Evolutionary conservation across 2,113 vertebrate genomes (phyloP).

Genomic region (Salvelinus alpinus): DNA sequence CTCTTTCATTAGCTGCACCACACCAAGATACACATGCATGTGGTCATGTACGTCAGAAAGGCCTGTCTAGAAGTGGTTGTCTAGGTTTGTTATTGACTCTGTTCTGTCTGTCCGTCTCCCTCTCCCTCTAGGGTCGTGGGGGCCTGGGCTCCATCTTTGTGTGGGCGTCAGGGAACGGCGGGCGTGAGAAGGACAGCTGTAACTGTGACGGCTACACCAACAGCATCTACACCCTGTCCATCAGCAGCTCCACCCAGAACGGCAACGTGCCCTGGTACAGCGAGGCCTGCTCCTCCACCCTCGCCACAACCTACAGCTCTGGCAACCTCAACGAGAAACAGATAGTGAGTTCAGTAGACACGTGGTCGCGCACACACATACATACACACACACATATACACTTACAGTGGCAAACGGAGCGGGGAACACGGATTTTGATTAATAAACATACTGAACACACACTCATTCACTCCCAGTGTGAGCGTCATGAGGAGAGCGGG

Average conservation of each 20-base stretch:
- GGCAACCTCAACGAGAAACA: constrained; percentile 88
- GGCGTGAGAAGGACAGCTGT: constrained; percentile 86
- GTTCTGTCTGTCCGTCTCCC: constrained; percentile 14
- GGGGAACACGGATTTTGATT: neutral
- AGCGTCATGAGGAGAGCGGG: neutral
- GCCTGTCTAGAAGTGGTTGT: neutral
- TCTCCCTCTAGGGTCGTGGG: constrained; percentile 74
- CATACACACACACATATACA: neutral
- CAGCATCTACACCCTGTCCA: constrained; percentile 89
- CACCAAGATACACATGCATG: neutral
- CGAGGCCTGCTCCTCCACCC: constrained; percentile 89
- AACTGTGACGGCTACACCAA: constrained; percentile 91
- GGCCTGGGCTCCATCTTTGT: constrained; percentile 81
- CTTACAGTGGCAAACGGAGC: neutral
- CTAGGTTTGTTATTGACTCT: neutral
- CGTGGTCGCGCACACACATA: neutral
- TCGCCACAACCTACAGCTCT: constrained; percentile 88
- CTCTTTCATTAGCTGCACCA: neutral
- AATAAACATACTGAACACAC: neutral
- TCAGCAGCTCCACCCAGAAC: constrained; percentile 84
- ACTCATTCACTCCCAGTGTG: neutral
- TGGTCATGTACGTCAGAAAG: neutral
- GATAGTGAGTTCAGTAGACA: constrained; percentile 77
- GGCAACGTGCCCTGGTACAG: constrained; percentile 90
- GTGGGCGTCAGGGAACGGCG: constrained; percentile 84